Percentiles rank a stretch among this genome's conserved stretches.
Evolutionary conservation across 1,140 invertebrate species (phyloP).

Genomic region (Drosophila quadrilineata): DNA sequence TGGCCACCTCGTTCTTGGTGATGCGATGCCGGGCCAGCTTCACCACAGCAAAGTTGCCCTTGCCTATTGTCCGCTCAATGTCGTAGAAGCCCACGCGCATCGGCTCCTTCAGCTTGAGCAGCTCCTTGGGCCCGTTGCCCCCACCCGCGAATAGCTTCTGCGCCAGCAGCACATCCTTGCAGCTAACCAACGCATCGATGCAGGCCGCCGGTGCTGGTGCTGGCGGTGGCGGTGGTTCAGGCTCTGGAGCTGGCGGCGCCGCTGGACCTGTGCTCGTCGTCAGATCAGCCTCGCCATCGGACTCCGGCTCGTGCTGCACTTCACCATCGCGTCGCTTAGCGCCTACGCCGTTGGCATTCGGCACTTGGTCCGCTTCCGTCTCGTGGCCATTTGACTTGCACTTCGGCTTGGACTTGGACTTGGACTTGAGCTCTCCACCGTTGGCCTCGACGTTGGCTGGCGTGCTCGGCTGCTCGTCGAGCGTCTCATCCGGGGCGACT

Average conservation of each 20-base stretch:
- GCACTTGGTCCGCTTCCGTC: conserved; percentile 16
- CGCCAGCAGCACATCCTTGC: conserved; percentile 66
- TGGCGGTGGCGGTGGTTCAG: conserved; percentile 3
- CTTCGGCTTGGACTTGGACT: not conserved
- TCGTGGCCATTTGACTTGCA: conserved; percentile 12
- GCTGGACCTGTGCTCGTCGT: not conserved
- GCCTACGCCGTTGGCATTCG: not conserved
- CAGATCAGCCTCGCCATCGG: no score
- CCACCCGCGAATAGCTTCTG: conserved; percentile 57
- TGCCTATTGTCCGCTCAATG: conserved; percentile 97
- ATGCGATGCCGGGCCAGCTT: conserved; percentile 98
- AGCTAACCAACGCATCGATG: conserved; percentile 57
- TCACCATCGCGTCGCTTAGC: not conserved
- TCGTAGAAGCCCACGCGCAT: conserved; percentile 98
- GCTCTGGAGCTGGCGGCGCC: not conserved
- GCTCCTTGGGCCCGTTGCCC: conserved; percentile 48
- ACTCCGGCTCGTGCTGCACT: not conserved
- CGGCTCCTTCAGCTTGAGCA: conserved; percentile 82
- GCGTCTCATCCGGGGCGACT: conserved; percentile 26
- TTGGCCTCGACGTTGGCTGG: not conserved
- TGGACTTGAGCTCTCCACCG: not conserved
- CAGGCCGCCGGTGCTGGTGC: conserved; percentile 39
- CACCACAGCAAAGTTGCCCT: conserved; percentile 99
- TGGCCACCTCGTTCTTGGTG: conserved; percentile 99
- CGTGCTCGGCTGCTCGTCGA: not conserved